Percentiles rank a stretch among this genome's conserved stretches.
Conservation (phyloP, 2,797 vertebrate species). For the Australoheros facetus region DNA sequence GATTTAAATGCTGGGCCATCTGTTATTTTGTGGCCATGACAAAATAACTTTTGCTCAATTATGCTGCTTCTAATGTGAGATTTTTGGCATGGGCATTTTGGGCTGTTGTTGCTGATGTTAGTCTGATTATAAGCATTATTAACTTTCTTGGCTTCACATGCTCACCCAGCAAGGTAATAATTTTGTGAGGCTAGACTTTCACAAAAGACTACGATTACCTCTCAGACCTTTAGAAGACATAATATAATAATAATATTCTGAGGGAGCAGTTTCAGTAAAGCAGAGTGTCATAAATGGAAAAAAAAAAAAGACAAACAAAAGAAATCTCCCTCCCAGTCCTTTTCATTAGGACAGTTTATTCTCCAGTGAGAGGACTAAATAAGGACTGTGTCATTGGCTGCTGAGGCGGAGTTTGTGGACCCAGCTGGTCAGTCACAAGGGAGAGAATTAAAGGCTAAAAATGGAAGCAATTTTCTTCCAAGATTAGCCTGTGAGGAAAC, state of each 20-base stretch:
- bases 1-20: slow-evolving; percentile 27
- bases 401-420: slow-evolving; percentile 52
- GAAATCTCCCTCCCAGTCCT: slow-evolving; percentile 8
- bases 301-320: neutral
- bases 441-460: slow-evolving; percentile 78
- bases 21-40: slow-evolving; percentile 28
- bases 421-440: slow-evolving; percentile 71
- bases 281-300: slow-evolving; percentile 1
- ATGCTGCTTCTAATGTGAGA: slow-evolving; percentile 5
- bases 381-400: slow-evolving; percentile 51
- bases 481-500: slow-evolving; percentile 71
- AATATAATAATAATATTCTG: slow-evolving; percentile 35
- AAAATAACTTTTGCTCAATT: slow-evolving; percentile 16
- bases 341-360: slow-evolving; percentile 53
- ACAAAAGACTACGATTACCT: slow-evolving; percentile 46
- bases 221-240: slow-evolving; percentile 25
- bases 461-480: slow-evolving; percentile 76
- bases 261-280: slow-evolving; percentile 19
- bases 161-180: slow-evolving; percentile 7
- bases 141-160: slow-evolving; percentile 22
- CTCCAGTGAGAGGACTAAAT: slow-evolving; percentile 42
- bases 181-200: slow-evolving; percentile 35
- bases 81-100: slow-evolving; percentile 21
- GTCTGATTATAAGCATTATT: slow-evolving; percentile 43
- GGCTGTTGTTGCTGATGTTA: slow-evolving; percentile 14